A percentile compares a stretch with the other conserved stretches of the same genome.
These are phyloP conservation scores for Musca domestica DNA, from an alignment of 1,140 invertebrate genomes.

Conservation along the genomic window DNA sequence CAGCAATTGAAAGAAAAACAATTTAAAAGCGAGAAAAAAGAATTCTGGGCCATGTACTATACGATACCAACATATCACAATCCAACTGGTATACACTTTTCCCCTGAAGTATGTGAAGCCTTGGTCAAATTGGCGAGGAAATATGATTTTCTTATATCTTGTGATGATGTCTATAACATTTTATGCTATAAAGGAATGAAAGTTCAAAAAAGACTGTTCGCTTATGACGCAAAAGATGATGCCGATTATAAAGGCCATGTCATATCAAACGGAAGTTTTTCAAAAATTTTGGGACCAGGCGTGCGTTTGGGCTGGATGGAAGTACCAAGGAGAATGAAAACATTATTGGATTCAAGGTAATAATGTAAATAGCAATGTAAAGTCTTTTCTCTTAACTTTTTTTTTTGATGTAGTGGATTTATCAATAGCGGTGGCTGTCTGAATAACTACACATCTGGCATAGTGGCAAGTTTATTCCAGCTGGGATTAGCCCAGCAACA, in stretches of 20 bases:
- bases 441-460: slow-evolving; percentile 63
- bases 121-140: slow-evolving; percentile 60
- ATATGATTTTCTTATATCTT: slow-evolving; percentile 60
- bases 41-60: slow-evolving; percentile 65
- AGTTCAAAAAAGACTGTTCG: slow-evolving; percentile 58
- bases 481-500: slow-evolving; percentile 57
- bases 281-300: slow-evolving; percentile 66
- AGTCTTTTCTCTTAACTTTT: slow-evolving; percentile 6
- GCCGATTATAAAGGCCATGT: slow-evolving; percentile 58
- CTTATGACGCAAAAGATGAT: slow-evolving; percentile 57
- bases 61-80: slow-evolving; percentile 67
- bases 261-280: slow-evolving; percentile 67
- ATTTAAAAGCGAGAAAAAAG: slow-evolving; percentile 53
- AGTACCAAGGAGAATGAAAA: slow-evolving; percentile 55
- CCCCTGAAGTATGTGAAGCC: slow-evolving; percentile 55
- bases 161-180: slow-evolving; percentile 70
- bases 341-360: slow-evolving; percentile 51
- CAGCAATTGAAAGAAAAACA: slow-evolving; percentile 38
- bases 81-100: slow-evolving; percentile 61
- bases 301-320: slow-evolving; percentile 69
- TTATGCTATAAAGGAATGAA: slow-evolving; percentile 57
- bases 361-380: slow-evolving; percentile 35
- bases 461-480: slow-evolving; percentile 59
- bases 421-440: slow-evolving; percentile 61
- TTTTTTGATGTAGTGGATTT: slow-evolving; percentile 54